Evolutionary conservation across 1,140 invertebrate genomes (phyloP).

Genomic region (Oncopeltus fasciatus): DNA sequence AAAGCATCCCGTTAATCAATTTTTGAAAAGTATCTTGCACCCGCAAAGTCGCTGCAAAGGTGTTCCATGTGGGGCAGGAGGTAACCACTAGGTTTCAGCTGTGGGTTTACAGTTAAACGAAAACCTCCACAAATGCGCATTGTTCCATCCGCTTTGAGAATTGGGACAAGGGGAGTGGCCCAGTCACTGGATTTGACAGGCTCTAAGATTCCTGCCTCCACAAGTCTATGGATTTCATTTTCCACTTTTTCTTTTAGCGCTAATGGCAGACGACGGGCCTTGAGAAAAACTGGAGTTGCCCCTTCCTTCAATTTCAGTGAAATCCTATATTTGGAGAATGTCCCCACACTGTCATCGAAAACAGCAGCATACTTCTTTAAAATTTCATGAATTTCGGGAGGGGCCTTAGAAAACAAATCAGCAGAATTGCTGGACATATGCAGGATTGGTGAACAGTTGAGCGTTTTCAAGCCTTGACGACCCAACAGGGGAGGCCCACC

Average conservation of each 20-base stretch:
- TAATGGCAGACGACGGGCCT: not conserved
- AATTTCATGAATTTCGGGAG: too few species aligned
- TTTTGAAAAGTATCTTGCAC: not conserved
- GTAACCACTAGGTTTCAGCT: not conserved
- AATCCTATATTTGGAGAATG: not conserved
- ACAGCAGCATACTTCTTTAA: too few species aligned
- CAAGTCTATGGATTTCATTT: too few species aligned
- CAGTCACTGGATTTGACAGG: slow-evolving; percentile 1
- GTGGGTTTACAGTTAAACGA: not conserved
- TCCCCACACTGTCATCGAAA: too few species aligned
- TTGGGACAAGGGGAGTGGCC: not conserved
- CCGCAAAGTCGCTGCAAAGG: not conserved
- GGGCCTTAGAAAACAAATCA: too few species aligned
- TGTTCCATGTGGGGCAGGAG: slow-evolving; percentile 21
- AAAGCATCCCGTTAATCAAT: slow-evolving; percentile 7
- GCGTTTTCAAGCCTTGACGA: too few species aligned
- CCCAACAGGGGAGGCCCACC: too few species aligned
- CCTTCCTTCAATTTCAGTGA: not conserved
- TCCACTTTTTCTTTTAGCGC: not conserved
- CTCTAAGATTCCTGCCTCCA: too few species aligned
- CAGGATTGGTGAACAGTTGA: too few species aligned
- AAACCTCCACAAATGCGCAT: slow-evolving; percentile 9
- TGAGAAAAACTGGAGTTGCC: not conserved
- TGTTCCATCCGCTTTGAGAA: not conserved
- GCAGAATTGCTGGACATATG: too few species aligned